phyloP scores from a whole-genome alignment of 1,140 invertebrate genomes.

The Procambarus virginalis region DNA sequence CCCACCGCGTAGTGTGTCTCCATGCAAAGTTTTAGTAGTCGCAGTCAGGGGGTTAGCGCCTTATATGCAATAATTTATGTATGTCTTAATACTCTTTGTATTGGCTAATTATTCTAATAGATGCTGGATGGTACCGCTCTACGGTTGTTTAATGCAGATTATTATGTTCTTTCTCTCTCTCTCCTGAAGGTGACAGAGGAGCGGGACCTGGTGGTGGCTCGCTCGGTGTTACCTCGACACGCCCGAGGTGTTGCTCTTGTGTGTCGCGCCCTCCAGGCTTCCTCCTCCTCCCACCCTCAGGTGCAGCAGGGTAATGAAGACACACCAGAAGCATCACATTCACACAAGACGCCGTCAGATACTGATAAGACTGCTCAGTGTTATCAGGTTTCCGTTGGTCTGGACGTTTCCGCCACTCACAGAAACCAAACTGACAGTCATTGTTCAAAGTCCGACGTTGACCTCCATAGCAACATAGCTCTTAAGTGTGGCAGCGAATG shows the following conservation, averaged over 20 bases:
- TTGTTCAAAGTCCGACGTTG: background rate
- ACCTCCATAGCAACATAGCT: background rate
- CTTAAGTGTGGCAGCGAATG: conserved; percentile 9
- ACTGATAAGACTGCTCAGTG: background rate
- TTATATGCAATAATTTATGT: too few relatives aligned
- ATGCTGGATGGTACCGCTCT: too few relatives aligned
- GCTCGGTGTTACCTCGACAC: conserved; percentile 12
- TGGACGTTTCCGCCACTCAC: too few relatives aligned
- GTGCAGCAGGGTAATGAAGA: background rate
- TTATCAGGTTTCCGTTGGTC: background rate
- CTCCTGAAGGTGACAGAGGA: conserved; percentile 40
- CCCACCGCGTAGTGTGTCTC: too few relatives aligned
- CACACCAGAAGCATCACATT: background rate
- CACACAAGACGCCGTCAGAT: background rate
- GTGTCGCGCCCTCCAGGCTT: background rate
- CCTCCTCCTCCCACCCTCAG: background rate
- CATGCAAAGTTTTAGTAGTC: too few relatives aligned
- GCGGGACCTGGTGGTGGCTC: conserved; percentile 47
- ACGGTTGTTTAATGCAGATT: background rate
- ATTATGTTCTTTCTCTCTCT: background rate
- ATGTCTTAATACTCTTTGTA: too few relatives aligned
- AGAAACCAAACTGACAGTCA: background rate
- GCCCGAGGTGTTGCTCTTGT: background rate
- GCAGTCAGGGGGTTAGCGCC: too few relatives aligned
- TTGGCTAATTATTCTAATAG: too few relatives aligned